Percentiles rank a stretch among this genome's conserved stretches.
Evolutionary conservation across 92 coral and sea anemone species (phyloP).

Genomic region (Phymanthus crucifer): DNA sequence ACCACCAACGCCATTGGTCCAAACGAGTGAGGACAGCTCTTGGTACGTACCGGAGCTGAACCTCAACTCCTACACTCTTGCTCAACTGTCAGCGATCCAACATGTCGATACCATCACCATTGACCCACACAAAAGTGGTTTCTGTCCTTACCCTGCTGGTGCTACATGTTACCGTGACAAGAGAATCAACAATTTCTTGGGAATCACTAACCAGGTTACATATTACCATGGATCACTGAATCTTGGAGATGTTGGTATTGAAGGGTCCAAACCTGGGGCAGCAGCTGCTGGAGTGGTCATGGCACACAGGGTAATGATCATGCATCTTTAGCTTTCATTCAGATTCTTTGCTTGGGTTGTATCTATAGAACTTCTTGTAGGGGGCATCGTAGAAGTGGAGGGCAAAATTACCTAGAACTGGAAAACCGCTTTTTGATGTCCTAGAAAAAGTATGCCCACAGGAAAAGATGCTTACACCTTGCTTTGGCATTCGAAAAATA

Average conservation of each 20-base stretch:
- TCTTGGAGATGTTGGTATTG: conserved; percentile 70
- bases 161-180: conserved; percentile 84
- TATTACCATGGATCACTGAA: conserved; percentile 68
- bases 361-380: too few relatives aligned
- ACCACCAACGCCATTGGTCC: conserved; percentile 34
- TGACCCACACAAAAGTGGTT: conserved; percentile 94
- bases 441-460: too few relatives aligned
- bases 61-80: conserved; percentile 57
- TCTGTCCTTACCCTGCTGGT: conserved; percentile 88
- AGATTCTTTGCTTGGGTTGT: too few relatives aligned
- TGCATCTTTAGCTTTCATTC: neutral
- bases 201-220: conserved; percentile 66
- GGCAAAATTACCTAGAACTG: too few relatives aligned
- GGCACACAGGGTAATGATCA: conserved; percentile 71
- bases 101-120: conserved; percentile 84
- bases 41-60: conserved; percentile 71
- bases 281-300: conserved; percentile 87
- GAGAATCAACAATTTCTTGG: conserved; percentile 74
- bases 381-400: too few relatives aligned
- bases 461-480: neutral
- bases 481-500: conserved; percentile 37
- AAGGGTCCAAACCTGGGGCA: conserved; percentile 97
- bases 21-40: conserved; percentile 29
- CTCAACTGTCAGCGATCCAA: conserved; percentile 56
- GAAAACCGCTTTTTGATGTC: too few relatives aligned